A percentile compares a stretch with the other conserved stretches of the same genome.
Evolutionary conservation across 2,888 invertebrate genomes (phyloP).

Genomic region (Cataglyphis livida): DNA sequence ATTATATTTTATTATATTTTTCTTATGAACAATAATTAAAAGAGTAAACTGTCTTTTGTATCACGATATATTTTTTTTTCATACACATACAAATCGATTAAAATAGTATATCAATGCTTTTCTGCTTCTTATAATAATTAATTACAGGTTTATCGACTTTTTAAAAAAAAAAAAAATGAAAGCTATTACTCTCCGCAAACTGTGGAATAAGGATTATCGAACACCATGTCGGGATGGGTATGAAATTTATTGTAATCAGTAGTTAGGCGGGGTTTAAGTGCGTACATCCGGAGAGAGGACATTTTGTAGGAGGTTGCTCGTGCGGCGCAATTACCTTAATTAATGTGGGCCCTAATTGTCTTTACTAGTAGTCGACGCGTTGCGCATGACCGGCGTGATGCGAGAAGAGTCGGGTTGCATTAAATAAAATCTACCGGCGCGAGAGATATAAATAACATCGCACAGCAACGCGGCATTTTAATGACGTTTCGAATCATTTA

Average conservation of each 20-base stretch:
- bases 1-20: not conserved
- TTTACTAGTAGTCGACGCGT: conserved; percentile 50
- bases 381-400: not conserved
- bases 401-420: conserved; percentile 2
- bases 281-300: conserved; percentile 79
- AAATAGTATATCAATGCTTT: not conserved
- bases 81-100: not conserved
- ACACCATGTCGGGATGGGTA: conserved; percentile 44
- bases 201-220: conserved; percentile 11
- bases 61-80: not conserved
- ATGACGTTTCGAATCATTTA: not conserved
- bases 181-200: not conserved
- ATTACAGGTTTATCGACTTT: not conserved
- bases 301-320: conserved; percentile 75
- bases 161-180: not conserved
- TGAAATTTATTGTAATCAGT: conserved; percentile 74
- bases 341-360: conserved; percentile 79
- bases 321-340: conserved; percentile 80
- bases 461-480: not conserved
- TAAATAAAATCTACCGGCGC: conserved; percentile 25
- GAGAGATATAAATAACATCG: not conserved
- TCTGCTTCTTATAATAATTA: not conserved
- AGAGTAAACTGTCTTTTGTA: not conserved
- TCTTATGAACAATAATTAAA: not conserved
- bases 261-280: conserved; percentile 78